These are phyloP conservation scores for Araneus ventricosus DNA, from an alignment of 1,140 invertebrate genomes.

Conservation along the genomic window DNA sequence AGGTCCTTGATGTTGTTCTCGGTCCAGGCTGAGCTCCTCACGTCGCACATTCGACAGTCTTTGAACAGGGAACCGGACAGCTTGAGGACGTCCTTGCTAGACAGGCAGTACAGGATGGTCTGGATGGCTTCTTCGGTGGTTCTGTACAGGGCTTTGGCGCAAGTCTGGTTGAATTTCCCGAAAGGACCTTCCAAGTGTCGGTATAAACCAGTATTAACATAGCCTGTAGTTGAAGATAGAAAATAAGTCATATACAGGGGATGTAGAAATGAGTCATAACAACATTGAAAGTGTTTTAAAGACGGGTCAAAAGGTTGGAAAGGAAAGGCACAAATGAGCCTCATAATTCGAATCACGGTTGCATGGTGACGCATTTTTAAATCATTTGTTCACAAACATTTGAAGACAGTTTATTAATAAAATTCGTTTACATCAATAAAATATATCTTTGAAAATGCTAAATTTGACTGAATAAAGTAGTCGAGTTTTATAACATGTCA, in stretches of 20 bases:
- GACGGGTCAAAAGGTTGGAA: neutral
- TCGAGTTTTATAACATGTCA: no score
- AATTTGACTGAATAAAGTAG: no score
- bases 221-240: conserved; percentile 18
- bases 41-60: conserved; percentile 46
- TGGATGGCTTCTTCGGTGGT: conserved; percentile 81
- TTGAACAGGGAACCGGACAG: conserved; percentile 76
- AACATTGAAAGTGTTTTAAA: neutral
- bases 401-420: no score
- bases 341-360: neutral
- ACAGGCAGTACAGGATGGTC: conserved; percentile 80
- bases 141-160: conserved; percentile 78
- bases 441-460: no score
- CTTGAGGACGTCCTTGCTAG: conserved; percentile 74
- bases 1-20: conserved; percentile 53
- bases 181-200: conserved; percentile 45
- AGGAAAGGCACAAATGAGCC: neutral
- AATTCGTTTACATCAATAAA: no score
- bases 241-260: neutral
- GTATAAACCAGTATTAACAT: conserved; percentile 65
- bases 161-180: conserved; percentile 66
- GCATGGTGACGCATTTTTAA: neutral
- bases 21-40: conserved; percentile 61
- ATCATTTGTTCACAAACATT: no score
- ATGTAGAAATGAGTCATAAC: neutral